A percentile compares a stretch with the other conserved stretches of the same genome.
phyloP scores from a whole-genome alignment of 2,797 vertebrate genomes.

The Antrozous pallidus region DNA sequence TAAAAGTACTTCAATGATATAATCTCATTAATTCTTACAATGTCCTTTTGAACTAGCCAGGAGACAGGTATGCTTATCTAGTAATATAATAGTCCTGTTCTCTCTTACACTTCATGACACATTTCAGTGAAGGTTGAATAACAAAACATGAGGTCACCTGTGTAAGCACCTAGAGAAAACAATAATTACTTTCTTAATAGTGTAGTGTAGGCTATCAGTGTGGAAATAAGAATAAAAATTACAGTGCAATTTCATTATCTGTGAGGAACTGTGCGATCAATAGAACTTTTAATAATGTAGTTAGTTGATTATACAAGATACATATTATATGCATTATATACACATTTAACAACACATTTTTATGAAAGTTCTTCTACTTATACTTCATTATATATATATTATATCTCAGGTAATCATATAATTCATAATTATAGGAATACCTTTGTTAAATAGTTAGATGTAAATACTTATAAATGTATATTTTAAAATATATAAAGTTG shows the following conservation, averaged over 20 bases:
- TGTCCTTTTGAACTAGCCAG: slow-evolving; percentile 57
- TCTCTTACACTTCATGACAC: slow-evolving; percentile 18
- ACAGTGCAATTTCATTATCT: neutral
- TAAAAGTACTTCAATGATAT: slow-evolving; percentile 53
- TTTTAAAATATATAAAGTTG: slow-evolving; percentile 32
- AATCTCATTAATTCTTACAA: slow-evolving; percentile 61
- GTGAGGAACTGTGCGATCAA: neutral
- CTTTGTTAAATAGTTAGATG: neutral
- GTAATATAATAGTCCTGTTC: slow-evolving; percentile 34
- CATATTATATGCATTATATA: neutral
- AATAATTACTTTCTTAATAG: slow-evolving; percentile 41
- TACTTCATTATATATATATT: neutral
- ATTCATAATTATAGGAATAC: neutral
- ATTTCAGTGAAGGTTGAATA: slow-evolving; percentile 58
- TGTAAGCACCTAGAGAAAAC: slow-evolving; percentile 48
- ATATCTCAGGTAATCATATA: neutral
- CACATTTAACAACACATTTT: neutral
- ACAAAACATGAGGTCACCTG: slow-evolving; percentile 53
- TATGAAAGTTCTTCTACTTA: neutral
- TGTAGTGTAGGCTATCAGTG: neutral
- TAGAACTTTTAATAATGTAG: slow-evolving; percentile 1
- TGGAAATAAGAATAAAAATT: slow-evolving; percentile 44
- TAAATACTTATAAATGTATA: neutral
- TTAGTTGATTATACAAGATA: neutral
- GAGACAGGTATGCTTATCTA: slow-evolving; percentile 48